A percentile compares a stretch with the other conserved stretches of the same genome.
Conservation (phyloP, 2,888 invertebrate genomes). For the Nephrotoma flavescens region DNA sequence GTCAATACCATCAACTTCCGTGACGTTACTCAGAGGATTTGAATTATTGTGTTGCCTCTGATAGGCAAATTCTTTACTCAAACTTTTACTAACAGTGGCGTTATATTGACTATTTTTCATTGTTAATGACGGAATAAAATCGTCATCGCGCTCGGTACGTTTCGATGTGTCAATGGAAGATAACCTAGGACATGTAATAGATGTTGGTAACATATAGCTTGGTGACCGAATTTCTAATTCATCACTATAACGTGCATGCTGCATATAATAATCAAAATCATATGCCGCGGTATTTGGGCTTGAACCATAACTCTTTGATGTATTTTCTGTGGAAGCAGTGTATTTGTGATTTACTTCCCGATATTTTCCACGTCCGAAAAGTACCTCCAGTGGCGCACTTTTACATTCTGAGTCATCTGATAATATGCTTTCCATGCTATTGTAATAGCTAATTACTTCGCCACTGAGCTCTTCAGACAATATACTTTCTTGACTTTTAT, state of each 20-base stretch:
- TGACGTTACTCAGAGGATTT: slow-evolving; percentile 15
- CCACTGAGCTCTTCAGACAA: slow-evolving; percentile 54
- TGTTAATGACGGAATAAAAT: slow-evolving; percentile 28
- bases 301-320: slow-evolving; percentile 47
- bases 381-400: slow-evolving; percentile 59
- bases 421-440: slow-evolving; percentile 64
- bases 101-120: slow-evolving; percentile 29
- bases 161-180: slow-evolving; percentile 8
- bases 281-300: slow-evolving; percentile 43
- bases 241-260: slow-evolving; percentile 5
- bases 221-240: neutral
- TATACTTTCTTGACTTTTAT: slow-evolving; percentile 60
- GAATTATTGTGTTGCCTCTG: slow-evolving; percentile 21
- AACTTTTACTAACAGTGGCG: slow-evolving; percentile 27
- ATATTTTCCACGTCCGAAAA: slow-evolving; percentile 40
- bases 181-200: slow-evolving; percentile 10
- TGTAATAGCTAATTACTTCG: slow-evolving; percentile 47
- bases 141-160: slow-evolving; percentile 10
- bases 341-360: slow-evolving; percentile 22
- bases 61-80: slow-evolving; percentile 31
- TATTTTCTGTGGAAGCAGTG: slow-evolving; percentile 31
- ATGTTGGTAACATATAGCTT: neutral
- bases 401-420: slow-evolving; percentile 70
- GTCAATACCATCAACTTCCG: neutral
- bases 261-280: slow-evolving; percentile 40